Evolutionary conservation across 2,888 invertebrate genomes (phyloP), one percentile per base, ranked within the genome.

Genomic region (Volucella inanis): DNA sequence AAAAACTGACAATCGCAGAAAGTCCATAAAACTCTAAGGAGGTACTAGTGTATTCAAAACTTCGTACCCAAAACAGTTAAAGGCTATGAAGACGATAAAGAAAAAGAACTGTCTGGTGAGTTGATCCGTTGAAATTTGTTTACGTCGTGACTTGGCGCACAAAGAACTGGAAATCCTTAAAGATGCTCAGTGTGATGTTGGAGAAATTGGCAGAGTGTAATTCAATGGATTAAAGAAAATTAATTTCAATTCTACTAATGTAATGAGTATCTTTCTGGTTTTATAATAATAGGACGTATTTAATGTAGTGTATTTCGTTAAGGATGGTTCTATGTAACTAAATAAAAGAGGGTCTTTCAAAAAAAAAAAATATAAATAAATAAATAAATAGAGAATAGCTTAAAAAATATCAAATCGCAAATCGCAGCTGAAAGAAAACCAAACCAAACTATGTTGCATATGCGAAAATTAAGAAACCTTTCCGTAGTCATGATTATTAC

Each of bases 91-190:
- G 52, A 59, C 43, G 52, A 61, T 47, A 54, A 31, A 64, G 10
- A 45, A 64, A 68, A 62, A 64, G 72, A 57, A 68, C 47, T 78
- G 83, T 83, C 83, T 83, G 83, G 57, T 14, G 31, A 83, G 78
- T 74, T 78, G 74, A 83, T 83, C 83, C 83, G n/a, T 68, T 74
- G 67, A 78, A 78, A 83, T 83, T 83, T 83, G 78, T 72, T 74
- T 74, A 52, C 57, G 39, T 68, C 39, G 68, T 57, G 50, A 67
- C 72, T 71, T 82, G 82, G 77, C 77, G 47, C 22, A 47, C n/a
- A 15, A 31, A 43, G 18, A 54, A 11, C 61, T 47, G 62, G 41
- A 9, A 11, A n/a, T 39, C 8, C 41, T 8, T 55, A 31, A 22
- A 1, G 31, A 39, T 64, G 18, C 15, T 49, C 22, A 8, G 50